These are phyloP conservation scores for Odontothrips loti DNA, from an alignment of 2,888 invertebrate genomes.

Conservation along the genomic window DNA sequence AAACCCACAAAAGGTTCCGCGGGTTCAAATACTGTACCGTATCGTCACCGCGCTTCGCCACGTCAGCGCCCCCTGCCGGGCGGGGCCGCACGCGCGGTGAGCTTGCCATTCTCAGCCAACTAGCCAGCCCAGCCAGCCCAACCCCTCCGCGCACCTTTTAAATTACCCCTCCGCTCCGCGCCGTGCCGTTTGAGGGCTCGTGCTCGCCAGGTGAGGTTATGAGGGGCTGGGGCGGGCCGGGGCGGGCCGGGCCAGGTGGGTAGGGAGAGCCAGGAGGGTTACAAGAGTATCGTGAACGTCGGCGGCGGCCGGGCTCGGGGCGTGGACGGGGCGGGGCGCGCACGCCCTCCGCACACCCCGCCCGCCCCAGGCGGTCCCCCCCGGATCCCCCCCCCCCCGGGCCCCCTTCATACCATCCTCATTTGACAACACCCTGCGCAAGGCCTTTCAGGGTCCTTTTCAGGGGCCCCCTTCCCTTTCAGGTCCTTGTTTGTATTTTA, in stretches of 20 bases:
- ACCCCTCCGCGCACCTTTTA: not conserved
- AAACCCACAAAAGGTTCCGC: too few relatives aligned
- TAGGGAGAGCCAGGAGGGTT: too few relatives aligned
- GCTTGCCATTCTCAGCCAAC: too few relatives aligned
- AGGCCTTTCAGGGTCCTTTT: not conserved
- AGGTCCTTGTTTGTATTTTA: conserved; percentile 21
- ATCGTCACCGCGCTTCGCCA: too few relatives aligned
- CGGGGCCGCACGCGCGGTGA: too few relatives aligned
- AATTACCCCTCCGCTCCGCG: not conserved
- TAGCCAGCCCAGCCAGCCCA: too few relatives aligned
- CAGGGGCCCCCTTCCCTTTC: not conserved
- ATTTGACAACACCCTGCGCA: conserved; percentile 1
- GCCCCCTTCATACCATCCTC: not conserved
- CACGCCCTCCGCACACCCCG: not conserved
- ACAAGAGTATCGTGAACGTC: too few relatives aligned
- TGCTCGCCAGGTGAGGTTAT: too few relatives aligned
- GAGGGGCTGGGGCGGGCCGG: too few relatives aligned
- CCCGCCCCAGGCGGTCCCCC: not conserved
- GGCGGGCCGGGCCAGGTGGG: too few relatives aligned
- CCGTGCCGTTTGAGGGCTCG: not conserved
- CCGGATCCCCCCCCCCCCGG: not conserved
- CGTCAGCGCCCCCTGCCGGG: too few relatives aligned
- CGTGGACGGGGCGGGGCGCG: not conserved
- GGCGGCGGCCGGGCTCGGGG: not conserved
- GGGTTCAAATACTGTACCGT: too few relatives aligned